A percentile compares a stretch with the other conserved stretches of the same genome.
phyloP scores from a whole-genome alignment of 64 coral and sea anemone genomes.

The Exaiptasia diaphana region DNA sequence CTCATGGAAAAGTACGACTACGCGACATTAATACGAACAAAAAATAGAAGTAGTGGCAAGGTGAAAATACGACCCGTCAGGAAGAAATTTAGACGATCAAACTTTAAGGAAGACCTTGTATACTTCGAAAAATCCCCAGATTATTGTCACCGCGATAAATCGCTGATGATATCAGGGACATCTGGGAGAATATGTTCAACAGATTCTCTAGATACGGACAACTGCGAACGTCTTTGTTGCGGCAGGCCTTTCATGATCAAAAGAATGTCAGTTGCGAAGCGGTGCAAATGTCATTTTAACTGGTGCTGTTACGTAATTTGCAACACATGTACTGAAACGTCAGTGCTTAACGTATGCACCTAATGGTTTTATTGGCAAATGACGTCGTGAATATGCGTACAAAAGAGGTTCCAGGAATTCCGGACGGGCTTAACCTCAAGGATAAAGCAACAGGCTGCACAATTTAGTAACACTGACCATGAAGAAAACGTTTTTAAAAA shows the following conservation, averaged over 20 bases:
- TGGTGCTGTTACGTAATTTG: conserved; percentile 95
- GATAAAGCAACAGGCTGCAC: too few relatives aligned
- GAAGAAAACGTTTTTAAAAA: too few relatives aligned
- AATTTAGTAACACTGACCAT: too few relatives aligned
- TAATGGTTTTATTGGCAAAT: too few relatives aligned
- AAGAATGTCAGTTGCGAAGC: conserved; percentile 12
- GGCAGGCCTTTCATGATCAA: conserved; percentile 31
- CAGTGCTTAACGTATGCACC: conserved; percentile 29
- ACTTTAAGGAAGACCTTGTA: conserved; percentile 63
- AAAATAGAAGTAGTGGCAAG: conserved; percentile 60
- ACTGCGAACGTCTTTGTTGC: conserved; percentile 67
- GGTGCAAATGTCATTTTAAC: conserved; percentile 80
- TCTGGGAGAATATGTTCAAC: conserved; percentile 43
- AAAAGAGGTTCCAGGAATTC: too few relatives aligned
- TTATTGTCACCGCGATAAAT: conserved; percentile 47
- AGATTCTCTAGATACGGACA: conserved; percentile 69
- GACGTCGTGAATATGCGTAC: too few relatives aligned
- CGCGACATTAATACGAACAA: conserved; percentile 55
- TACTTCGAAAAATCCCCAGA: conserved; percentile 77
- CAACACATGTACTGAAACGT: conserved; percentile 48
- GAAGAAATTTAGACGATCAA: conserved; percentile 44
- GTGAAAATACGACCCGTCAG: conserved; percentile 47
- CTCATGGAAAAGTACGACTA: conserved; percentile 77
- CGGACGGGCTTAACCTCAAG: too few relatives aligned
- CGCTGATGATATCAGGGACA: conserved; percentile 50